phyloP scores from a whole-genome alignment of 2,888 invertebrate species.

The Apomyelois bistriatella region DNA sequence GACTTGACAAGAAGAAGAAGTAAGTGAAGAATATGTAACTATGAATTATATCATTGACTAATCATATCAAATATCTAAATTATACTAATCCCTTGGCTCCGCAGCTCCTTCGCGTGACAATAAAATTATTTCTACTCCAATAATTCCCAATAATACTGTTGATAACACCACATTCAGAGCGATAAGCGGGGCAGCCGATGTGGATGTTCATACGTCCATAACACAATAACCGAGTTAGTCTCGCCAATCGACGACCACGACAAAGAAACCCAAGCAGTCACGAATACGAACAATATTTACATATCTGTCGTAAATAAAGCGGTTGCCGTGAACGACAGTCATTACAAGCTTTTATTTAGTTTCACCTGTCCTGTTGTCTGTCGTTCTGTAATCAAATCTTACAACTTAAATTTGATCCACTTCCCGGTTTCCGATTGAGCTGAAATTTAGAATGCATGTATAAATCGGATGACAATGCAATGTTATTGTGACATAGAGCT shows the following conservation, averaged over 20 bases:
- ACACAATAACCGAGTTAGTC: constrained; percentile 5
- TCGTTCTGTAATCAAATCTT: too few relatives aligned
- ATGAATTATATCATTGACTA: too few relatives aligned
- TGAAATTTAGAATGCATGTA: too few relatives aligned
- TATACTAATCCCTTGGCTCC: background rate
- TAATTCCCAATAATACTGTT: background rate
- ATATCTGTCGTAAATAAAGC: background rate
- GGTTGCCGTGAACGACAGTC: background rate
- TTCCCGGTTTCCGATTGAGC: too few relatives aligned
- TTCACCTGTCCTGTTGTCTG: too few relatives aligned
- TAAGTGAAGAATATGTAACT: too few relatives aligned
- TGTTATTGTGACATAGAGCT: too few relatives aligned
- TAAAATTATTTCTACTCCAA: background rate
- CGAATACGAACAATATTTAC: constrained; percentile 7
- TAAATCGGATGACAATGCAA: too few relatives aligned
- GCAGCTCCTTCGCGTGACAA: background rate
- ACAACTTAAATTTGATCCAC: too few relatives aligned
- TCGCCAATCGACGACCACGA: background rate
- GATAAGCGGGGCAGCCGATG: background rate
- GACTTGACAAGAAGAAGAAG: too few relatives aligned
- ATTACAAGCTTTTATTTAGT: too few relatives aligned
- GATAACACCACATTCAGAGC: background rate
- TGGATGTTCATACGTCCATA: background rate
- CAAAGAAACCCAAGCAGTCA: background rate
- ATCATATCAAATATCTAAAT: background rate